phyloP scores from a whole-genome alignment of 2,888 invertebrate genomes.

The Sesia bembeciformis region DNA sequence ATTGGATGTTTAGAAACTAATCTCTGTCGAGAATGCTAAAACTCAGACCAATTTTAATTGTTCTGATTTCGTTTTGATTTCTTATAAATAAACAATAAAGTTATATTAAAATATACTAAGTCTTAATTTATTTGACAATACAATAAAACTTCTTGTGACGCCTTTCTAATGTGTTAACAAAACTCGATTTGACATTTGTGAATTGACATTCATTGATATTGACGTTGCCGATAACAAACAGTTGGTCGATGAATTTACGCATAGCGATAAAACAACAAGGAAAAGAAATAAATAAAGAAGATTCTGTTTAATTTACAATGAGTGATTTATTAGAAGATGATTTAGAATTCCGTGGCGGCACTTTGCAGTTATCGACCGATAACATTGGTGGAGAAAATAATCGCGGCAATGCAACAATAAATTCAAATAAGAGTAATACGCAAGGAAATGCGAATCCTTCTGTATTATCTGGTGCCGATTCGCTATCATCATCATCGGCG shows the following conservation, averaged over 20 bases:
- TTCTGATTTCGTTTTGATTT: no score
- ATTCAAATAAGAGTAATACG: conserved; percentile 28
- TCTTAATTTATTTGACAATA: background rate
- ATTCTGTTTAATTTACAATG: conserved; percentile 24
- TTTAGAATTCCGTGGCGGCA: conserved; percentile 73
- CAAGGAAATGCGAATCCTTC: conserved; percentile 46
- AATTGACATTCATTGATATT: background rate
- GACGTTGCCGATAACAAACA: background rate
- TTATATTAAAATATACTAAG: no score
- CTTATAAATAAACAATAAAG: no score
- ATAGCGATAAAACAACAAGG: background rate
- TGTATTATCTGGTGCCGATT: conserved; percentile 61
- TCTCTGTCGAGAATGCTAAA: no score
- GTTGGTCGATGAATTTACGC: background rate
- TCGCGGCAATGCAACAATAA: conserved; percentile 27
- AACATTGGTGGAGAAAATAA: conserved; percentile 24
- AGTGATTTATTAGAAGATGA: conserved; percentile 71
- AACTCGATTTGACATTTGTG: background rate
- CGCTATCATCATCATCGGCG: conserved; percentile 56
- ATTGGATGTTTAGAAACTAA: no score
- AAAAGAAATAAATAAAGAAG: background rate
- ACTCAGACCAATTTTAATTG: no score
- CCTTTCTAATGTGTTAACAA: background rate
- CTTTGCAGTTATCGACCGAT: conserved; percentile 56
- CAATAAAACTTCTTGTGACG: background rate